Conservation (phyloP, 2,797 vertebrate genomes). For the Schizothorax lantsangensis region DNA sequence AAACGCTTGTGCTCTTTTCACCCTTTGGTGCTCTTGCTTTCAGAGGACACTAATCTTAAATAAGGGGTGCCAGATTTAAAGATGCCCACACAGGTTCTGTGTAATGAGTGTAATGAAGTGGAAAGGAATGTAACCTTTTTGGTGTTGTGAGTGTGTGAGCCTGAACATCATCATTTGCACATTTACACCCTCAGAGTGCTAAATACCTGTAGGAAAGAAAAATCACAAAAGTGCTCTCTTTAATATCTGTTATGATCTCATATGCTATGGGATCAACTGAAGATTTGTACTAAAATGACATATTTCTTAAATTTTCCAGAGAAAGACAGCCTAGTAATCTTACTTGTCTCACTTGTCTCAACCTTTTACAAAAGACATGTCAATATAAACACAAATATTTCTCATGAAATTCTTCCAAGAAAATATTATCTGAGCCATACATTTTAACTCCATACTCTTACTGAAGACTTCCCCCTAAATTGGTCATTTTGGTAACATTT, state of each 20-base stretch:
- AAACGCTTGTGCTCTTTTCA: neutral
- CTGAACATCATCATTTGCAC: slow-evolving; percentile 35
- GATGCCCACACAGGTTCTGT: slow-evolving; percentile 51
- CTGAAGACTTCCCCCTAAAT: neutral
- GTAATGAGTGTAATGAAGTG: slow-evolving; percentile 53
- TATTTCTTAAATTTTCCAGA: neutral
- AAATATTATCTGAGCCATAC: neutral
- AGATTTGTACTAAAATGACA: neutral
- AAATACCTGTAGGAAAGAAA: neutral
- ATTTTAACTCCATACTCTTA: neutral
- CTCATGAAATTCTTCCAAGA: neutral
- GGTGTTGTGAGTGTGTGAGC: slow-evolving; percentile 18
- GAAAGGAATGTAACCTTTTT: slow-evolving; percentile 60
- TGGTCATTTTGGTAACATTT: neutral
- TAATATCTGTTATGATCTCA: neutral
- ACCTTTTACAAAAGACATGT: neutral
- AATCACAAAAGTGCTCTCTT: neutral
- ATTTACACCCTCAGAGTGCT: slow-evolving; percentile 3
- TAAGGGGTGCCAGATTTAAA: slow-evolving; percentile 40
- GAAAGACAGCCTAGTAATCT: neutral
- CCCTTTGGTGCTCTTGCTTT: neutral
- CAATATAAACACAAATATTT: neutral
- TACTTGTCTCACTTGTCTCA: neutral
- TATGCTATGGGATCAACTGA: neutral
- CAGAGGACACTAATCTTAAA: slow-evolving; percentile 11